Evolutionary conservation across 2,888 invertebrate species (phyloP), one percentile per base, ranked within the genome.

Genomic region (Celastrina argiolus): DNA sequence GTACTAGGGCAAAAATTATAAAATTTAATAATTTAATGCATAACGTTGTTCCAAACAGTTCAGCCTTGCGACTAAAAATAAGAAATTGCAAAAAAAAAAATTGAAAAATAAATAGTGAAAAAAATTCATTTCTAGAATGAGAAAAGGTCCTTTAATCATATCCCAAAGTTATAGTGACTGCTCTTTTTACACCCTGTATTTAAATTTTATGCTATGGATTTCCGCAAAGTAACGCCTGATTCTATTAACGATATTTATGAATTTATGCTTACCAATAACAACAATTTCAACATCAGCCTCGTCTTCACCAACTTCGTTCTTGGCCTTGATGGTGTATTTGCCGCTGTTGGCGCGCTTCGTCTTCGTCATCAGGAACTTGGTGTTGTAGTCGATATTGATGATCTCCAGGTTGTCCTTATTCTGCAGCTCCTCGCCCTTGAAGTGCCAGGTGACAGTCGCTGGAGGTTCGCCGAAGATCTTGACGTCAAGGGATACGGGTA

Each of bases 391-490:
- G 66, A 97, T 92, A 75, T 95, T 96, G 77, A 97, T 95, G 70
- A 97, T 94, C 74, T 95, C 94, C 71, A 96, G 71, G 74, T 89
- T 91, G 69, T 95, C 94, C 2, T 93, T 91, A 10, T 93, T 92
- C 71, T 82, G 81, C 42, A 96, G 76, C 74, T 94, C 94, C 72
- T 85, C 81, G 63, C 94, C 97, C 79, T 96, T 95, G 85, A 95
- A 95, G 74, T 92, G 92, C 99, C 99, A 99, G 14, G 95, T 96
- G 45, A 98, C 96, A 5, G 94, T 96, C 74, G 99, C 98, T 66
- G 97, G 95, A 7, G 99, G 99, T 87, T 99, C 98, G 69, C 98
- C 99, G 79, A 95, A 95, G 63, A 97, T 95, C 77, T 97, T 96
- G 34, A 98, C 93, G 83, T 98, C 97, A 69, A 99, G 89, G 28